Conservation (phyloP, 1,140 invertebrate genomes). For the Mylabris phalerata region DNA sequence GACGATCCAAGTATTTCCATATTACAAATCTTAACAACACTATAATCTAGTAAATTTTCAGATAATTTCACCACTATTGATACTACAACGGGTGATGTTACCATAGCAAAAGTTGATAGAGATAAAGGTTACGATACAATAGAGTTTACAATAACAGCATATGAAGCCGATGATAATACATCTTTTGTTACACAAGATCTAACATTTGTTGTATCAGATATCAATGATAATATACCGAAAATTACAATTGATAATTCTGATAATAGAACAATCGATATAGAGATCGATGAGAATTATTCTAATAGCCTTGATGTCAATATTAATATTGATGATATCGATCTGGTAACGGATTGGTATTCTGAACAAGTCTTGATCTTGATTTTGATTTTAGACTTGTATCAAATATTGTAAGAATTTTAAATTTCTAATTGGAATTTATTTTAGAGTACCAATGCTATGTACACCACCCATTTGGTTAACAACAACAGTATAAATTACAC, state of each 20-base stretch:
- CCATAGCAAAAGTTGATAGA: not conserved
- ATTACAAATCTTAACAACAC: not conserved
- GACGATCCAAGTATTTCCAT: conserved; percentile 1
- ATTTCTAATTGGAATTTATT: conserved; percentile 5
- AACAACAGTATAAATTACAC: conserved; percentile 31
- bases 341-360: conserved; percentile 35
- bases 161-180: not conserved
- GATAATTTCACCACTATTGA: not conserved
- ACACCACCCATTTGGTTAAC: conserved; percentile 40
- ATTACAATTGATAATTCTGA: not conserved
- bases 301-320: conserved; percentile 24
- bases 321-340: conserved; percentile 47
- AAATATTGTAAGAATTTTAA: not conserved
- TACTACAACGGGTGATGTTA: not conserved
- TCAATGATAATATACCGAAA: conserved; percentile 2
- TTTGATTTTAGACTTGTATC: too few relatives aligned
- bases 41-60: not conserved
- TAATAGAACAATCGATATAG: conserved; percentile 13
- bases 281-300: conserved; percentile 21
- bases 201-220: not conserved
- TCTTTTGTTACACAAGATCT: not conserved
- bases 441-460: conserved; percentile 51
- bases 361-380: too few relatives aligned
- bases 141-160: not conserved
- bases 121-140: not conserved